A percentile compares a stretch with the other conserved stretches of the same genome.
phyloP scores from a whole-genome alignment of 2,113 vertebrate genomes.

The Ceyx melanurus region DNA sequence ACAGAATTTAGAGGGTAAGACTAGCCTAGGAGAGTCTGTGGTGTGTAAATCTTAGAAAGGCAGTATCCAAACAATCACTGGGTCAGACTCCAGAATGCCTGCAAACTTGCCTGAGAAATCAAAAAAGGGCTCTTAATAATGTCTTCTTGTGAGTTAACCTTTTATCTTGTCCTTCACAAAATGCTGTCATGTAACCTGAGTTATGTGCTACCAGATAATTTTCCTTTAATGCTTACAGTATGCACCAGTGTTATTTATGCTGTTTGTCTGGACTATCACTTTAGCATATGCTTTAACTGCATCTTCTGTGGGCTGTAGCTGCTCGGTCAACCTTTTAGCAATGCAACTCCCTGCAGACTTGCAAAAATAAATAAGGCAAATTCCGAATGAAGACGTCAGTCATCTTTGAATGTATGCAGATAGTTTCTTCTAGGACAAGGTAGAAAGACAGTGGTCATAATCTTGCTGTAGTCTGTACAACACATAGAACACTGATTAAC shows the following conservation, averaged over 20 bases:
- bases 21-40: not conserved
- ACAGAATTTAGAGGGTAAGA: not conserved
- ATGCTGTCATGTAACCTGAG: not conserved
- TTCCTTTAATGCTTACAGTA: not conserved
- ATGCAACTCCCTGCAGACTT: not conserved
- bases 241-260: not conserved
- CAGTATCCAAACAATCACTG: not conserved
- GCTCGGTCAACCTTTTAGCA: not conserved
- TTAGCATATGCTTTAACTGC: not conserved
- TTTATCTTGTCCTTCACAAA: constrained; percentile 15
- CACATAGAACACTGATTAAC: not conserved
- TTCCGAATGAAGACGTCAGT: not conserved
- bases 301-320: not conserved
- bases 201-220: constrained; percentile 14
- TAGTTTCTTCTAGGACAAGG: not conserved
- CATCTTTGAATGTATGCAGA: accelerated
- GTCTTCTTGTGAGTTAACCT: constrained; percentile 25
- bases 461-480: not conserved
- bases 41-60: not conserved
- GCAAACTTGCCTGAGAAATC: not conserved
- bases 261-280: not conserved
- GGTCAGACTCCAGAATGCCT: not conserved
- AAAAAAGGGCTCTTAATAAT: not conserved
- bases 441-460: not conserved
- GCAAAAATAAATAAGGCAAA: constrained; percentile 9